phyloP scores from a whole-genome alignment of 2,888 invertebrate species.

The Cenopis cana region DNA sequence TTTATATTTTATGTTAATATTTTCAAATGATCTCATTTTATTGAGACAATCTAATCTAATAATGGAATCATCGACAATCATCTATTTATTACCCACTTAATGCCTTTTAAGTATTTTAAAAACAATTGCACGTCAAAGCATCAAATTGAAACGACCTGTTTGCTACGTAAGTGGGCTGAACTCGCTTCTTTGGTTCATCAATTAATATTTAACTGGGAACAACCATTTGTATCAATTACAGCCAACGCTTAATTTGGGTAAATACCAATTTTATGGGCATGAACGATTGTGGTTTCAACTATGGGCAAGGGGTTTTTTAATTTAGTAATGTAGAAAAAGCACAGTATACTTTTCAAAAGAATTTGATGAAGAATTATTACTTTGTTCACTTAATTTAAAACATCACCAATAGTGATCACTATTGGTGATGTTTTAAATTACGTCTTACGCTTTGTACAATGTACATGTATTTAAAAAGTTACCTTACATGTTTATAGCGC shows the following conservation, averaged over 20 bases:
- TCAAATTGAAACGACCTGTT: slow-evolving; percentile 19
- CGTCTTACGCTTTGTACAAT: too few species aligned
- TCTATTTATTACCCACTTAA: too few species aligned
- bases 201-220: slow-evolving; percentile 79
- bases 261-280: slow-evolving; percentile 81
- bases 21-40: too few species aligned
- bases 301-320: slow-evolving; percentile 67
- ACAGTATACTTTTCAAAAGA: slow-evolving; percentile 54
- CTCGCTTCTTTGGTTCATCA: slow-evolving; percentile 65
- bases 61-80: too few species aligned
- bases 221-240: slow-evolving; percentile 83
- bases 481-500: too few species aligned
- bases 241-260: slow-evolving; percentile 77
- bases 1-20: too few species aligned
- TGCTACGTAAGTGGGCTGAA: slow-evolving; percentile 51
- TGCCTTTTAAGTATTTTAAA: not conserved
- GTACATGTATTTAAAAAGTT: too few species aligned
- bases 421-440: too few species aligned
- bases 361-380: slow-evolving; percentile 72
- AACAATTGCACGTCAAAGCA: slow-evolving; percentile 16
- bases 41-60: too few species aligned
- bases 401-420: too few species aligned
- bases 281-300: slow-evolving; percentile 66
- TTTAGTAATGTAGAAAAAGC: slow-evolving; percentile 68
- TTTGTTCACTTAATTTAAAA: slow-evolving; percentile 20